Percentiles rank a stretch among this genome's conserved stretches.
These are phyloP conservation scores for Synergus umbraculus DNA, from an alignment of 2,888 invertebrate species.

Conservation along the genomic window DNA sequence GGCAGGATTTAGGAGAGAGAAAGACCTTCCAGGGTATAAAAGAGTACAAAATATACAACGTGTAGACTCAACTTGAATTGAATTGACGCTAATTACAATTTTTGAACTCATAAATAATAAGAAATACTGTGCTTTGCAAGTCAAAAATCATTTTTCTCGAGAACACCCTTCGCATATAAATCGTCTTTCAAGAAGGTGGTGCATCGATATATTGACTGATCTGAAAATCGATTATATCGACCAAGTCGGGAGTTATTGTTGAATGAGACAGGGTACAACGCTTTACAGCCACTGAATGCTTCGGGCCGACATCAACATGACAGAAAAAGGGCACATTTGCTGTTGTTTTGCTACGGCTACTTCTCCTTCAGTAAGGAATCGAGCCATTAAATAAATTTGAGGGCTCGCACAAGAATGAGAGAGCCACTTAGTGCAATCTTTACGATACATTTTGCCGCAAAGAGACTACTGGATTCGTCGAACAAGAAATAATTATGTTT, in stretches of 20 bases:
- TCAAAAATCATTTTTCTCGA: neutral
- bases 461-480: constrained; percentile 44
- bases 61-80: neutral
- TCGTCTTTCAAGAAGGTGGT: neutral
- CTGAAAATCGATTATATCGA: constrained; percentile 33
- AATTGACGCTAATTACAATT: neutral
- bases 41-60: neutral
- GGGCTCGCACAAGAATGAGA: constrained; percentile 47
- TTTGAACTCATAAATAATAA: neutral
- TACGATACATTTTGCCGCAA: constrained; percentile 47
- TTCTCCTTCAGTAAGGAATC: constrained; percentile 25
- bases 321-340: constrained; percentile 30
- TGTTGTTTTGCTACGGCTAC: constrained; percentile 31
- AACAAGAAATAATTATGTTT: constrained; percentile 44
- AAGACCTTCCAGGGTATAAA: neutral
- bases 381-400: constrained; percentile 51
- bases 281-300: constrained; percentile 36
- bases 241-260: constrained; percentile 23
- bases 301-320: constrained; percentile 16
- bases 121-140: neutral
- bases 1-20: neutral
- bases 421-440: constrained; percentile 46
- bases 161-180: constrained; percentile 4
- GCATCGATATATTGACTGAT: constrained; percentile 8
- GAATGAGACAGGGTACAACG: constrained; percentile 10